Evolutionary conservation across 2,888 invertebrate species (phyloP).

Genomic region (Drymonia ruficornis): DNA sequence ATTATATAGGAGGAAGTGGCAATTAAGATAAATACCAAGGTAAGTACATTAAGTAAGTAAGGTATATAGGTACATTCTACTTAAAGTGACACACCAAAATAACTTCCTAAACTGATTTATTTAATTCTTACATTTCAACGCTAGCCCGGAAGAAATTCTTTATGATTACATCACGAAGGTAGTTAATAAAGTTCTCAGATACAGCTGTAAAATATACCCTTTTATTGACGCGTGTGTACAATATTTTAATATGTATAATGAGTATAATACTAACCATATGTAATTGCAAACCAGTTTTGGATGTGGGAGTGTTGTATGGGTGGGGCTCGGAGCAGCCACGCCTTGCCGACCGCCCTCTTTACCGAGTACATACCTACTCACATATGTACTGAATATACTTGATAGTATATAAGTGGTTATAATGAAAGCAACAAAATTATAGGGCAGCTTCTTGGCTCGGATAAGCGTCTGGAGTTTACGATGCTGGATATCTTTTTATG

Average conservation of each 20-base stretch:
- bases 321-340: slow-evolving; percentile 58
- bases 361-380: slow-evolving; percentile 23
- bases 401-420: not conserved
- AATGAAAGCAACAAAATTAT: not conserved
- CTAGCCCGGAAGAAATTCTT: too few relatives aligned
- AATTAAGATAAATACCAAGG: too few relatives aligned
- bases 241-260: slow-evolving; percentile 20
- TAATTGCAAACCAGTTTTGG: slow-evolving; percentile 65
- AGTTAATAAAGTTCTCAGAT: too few relatives aligned
- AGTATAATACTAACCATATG: slow-evolving; percentile 11
- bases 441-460: not conserved
- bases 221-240: not conserved
- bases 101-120: too few relatives aligned
- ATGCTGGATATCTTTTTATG: too few relatives aligned
- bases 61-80: too few relatives aligned
- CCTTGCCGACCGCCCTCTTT: slow-evolving; percentile 55
- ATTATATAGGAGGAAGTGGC: too few relatives aligned
- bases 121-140: too few relatives aligned
- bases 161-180: too few relatives aligned
- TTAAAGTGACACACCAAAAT: too few relatives aligned
- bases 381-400: slow-evolving; percentile 3
- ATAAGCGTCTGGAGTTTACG: not conserved
- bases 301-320: slow-evolving; percentile 53
- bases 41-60: too few relatives aligned
- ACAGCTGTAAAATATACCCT: too few relatives aligned